Percentiles rank a stretch among this genome's conserved stretches.
Conservation (phyloP, 53 echinoderm and acorn worm species). For the Apostichopus leukothele region DNA sequence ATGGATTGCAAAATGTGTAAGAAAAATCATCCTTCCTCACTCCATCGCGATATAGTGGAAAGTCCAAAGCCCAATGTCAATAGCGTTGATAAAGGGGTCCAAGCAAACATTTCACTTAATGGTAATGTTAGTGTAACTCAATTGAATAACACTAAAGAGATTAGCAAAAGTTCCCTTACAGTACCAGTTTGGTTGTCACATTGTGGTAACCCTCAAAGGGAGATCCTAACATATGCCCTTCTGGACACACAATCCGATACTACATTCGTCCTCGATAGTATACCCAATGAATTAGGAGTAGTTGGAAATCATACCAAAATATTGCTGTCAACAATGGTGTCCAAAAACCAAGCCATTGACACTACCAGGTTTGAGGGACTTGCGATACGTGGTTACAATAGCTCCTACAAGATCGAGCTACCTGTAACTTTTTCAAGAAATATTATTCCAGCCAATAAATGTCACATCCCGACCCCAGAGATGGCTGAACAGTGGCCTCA, state of each 20-base stretch:
- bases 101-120: background rate
- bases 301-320: slow-evolving; percentile 21
- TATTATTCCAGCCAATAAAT: background rate
- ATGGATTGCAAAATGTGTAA: slow-evolving; percentile 52
- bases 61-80: too few relatives aligned
- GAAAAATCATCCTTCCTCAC: slow-evolving; percentile 52
- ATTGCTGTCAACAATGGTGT: slow-evolving; percentile 52
- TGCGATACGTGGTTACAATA: background rate
- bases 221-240: slow-evolving; percentile 55
- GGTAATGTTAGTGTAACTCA: background rate
- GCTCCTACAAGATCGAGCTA: background rate
- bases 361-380: background rate
- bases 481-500: slow-evolving; percentile 10
- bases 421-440: slow-evolving; percentile 1
- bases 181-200: slow-evolving; percentile 42
- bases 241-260: slow-evolving; percentile 65
- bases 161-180: slow-evolving; percentile 13
- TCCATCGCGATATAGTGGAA: slow-evolving; percentile 41
- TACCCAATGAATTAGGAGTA: slow-evolving; percentile 23
- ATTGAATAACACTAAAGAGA: background rate
- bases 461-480: slow-evolving; percentile 7
- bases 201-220: background rate
- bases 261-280: slow-evolving; percentile 56
- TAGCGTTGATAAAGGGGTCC: background rate
- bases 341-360: slow-evolving; percentile 1